Evolutionary conservation across 2,113 vertebrate species (phyloP).

Genomic region (Crotophaga sulcirostris): DNA sequence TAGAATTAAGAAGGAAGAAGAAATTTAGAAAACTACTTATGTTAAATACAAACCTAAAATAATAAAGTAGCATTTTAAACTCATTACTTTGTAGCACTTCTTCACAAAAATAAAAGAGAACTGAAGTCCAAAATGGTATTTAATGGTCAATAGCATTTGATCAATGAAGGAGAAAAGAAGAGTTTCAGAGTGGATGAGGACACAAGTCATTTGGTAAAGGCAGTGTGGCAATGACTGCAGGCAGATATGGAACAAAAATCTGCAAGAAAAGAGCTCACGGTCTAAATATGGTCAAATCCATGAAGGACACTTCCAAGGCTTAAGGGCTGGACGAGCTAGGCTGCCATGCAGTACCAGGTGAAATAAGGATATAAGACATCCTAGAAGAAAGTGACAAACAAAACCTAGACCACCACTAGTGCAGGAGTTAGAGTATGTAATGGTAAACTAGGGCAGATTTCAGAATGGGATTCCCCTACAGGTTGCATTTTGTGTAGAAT

Average conservation of each 20-base stretch:
- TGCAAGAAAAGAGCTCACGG: background rate
- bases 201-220: background rate
- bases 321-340: background rate
- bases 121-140: background rate
- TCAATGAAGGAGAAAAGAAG: background rate
- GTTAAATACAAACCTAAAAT: background rate
- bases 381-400: background rate
- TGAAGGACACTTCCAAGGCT: background rate
- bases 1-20: background rate
- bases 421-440: background rate
- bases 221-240: rapidly evolving
- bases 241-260: background rate
- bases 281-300: background rate
- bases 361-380: background rate
- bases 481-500: background rate
- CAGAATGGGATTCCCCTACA: background rate
- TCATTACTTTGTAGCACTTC: background rate
- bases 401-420: background rate
- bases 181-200: background rate
- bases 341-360: background rate
- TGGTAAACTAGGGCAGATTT: background rate
- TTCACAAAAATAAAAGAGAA: background rate
- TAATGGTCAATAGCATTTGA: background rate
- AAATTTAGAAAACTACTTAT: background rate
- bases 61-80: background rate